Base-by-base conservation (phyloP, 2,797 vertebrate genomes). In the Enteromius mattozi region DNA sequence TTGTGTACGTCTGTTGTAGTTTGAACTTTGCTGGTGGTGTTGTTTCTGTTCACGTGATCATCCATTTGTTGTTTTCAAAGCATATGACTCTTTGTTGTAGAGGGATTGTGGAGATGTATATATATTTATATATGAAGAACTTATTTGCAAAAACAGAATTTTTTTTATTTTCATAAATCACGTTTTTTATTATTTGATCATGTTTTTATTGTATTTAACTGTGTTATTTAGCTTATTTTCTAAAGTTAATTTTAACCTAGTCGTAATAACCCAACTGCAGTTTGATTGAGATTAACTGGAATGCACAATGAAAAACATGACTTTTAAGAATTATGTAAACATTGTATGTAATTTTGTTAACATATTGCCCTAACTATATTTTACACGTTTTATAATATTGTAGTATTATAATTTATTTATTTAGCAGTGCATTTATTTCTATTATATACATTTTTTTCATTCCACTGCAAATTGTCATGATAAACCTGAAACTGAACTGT, bases 401-500 rank as follows among this genome's bases (percentile, higher is more conserved):
- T 61, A 24, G 12, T 61, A 56, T n/a, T 56, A 10, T 56, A 10
- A 24, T 30, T 6, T 3, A 14, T 30, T n/a, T 59, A 14, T 30
- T 63, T 63, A 63, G 12, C 4, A 27, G 59, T 61, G 24, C 9
- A 61, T 61, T 61, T 27, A 21, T 66, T 12, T 33, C 14, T 24
- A 9, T 76, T 33, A 33, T 59, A 21, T 2, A 10, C 3, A 10
- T 59, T 1, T 16, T 68, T 35, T 61, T 59, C 1, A 27, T 40
- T 61, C 12, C 21, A 40, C 24, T 47, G 17, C 19, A 33, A 33
- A 33, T 33, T 35, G 27, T 37, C 37, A 56, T 66, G 13, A 14
- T 61, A 56, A 84, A 47, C 2, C 14, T 84, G 78, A 86, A 86
- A 79, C 78, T 81, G 61, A 81, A 69, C 65, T 24, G 2, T 71